Percentiles rank a stretch among this genome's conserved stretches.
phyloP scores from a whole-genome alignment of 2,797 vertebrate genomes.

The Hippoglossus hippoglossus region DNA sequence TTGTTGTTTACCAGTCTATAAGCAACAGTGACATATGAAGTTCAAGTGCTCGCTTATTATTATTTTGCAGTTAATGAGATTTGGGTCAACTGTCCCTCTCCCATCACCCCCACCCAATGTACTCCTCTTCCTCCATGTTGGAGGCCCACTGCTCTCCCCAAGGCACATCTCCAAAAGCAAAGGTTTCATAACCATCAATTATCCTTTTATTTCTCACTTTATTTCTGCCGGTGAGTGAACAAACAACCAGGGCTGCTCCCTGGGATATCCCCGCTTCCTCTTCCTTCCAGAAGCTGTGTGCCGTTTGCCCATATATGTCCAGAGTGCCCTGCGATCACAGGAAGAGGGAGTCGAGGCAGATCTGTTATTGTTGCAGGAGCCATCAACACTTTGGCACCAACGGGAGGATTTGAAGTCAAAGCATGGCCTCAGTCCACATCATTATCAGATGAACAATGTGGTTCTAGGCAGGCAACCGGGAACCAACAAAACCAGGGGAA shows the following conservation, averaged over 20 bases:
- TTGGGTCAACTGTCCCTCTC: constrained; percentile 67
- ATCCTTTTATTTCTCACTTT: constrained; percentile 32
- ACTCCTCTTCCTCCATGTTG: constrained; percentile 23
- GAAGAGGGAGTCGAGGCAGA: constrained; percentile 74
- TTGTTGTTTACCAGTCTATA: constrained; percentile 30
- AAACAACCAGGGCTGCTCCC: constrained; percentile 67
- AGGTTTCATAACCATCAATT: constrained; percentile 53
- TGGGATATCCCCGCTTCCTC: constrained; percentile 73
- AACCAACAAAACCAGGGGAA: constrained; percentile 55
- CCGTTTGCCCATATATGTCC: constrained; percentile 84
- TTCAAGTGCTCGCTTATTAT: constrained; percentile 45
- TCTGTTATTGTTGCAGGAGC: constrained; percentile 70
- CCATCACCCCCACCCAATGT: neutral
- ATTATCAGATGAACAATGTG: constrained; percentile 53
- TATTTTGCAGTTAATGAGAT: constrained; percentile 58
- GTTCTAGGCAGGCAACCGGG: constrained; percentile 65
- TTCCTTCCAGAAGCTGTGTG: constrained; percentile 45
- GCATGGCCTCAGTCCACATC: constrained; percentile 44
- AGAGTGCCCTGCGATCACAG: constrained; percentile 67
- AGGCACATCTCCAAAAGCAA: constrained; percentile 59
- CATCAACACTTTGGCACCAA: constrained; percentile 72
- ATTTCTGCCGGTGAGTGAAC: constrained; percentile 60
- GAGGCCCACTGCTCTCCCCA: constrained; percentile 27
- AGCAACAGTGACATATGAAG: constrained; percentile 31
- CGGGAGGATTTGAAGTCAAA: constrained; percentile 60